These are phyloP conservation scores for Ophthalmolycus amberensis DNA, from an alignment of 2,113 vertebrate species.

Conservation along the genomic window DNA sequence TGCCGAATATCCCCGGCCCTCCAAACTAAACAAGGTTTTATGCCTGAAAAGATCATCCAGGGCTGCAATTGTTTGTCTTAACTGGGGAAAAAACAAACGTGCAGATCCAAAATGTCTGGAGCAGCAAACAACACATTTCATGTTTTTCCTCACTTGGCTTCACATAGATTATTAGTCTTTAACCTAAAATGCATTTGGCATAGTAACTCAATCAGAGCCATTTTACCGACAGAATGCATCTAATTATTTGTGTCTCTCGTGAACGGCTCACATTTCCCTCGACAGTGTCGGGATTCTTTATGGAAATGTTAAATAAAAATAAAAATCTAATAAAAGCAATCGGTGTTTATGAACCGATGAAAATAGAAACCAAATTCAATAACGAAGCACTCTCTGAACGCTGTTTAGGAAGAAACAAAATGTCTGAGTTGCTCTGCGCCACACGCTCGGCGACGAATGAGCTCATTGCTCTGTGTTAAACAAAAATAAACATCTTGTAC, in stretches of 20 bases:
- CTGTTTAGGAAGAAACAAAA: slow-evolving; percentile 40
- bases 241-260: slow-evolving; percentile 54
- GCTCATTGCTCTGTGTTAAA: slow-evolving; percentile 27
- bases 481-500: slow-evolving; percentile 33
- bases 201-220: slow-evolving; percentile 40
- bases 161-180: slow-evolving; percentile 35
- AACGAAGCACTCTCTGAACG: slow-evolving; percentile 20
- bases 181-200: slow-evolving; percentile 24
- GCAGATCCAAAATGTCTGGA: background rate
- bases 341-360: slow-evolving; percentile 49
- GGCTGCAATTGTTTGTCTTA: slow-evolving; percentile 41
- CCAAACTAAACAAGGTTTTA: slow-evolving; percentile 54
- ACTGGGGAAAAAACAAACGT: slow-evolving; percentile 12
- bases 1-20: slow-evolving; percentile 54
- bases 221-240: slow-evolving; percentile 29
- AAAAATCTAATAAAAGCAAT: slow-evolving; percentile 34
- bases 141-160: slow-evolving; percentile 44
- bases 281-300: slow-evolving; percentile 3
- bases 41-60: slow-evolving; percentile 20
- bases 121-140: slow-evolving; percentile 6
- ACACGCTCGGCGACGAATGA: slow-evolving; percentile 12
- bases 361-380: slow-evolving; percentile 37
- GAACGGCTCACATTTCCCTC: slow-evolving; percentile 28
- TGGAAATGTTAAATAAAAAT: background rate
- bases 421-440: slow-evolving; percentile 29